Percentiles rank a stretch among this genome's conserved stretches.
These are phyloP conservation scores for Onychostruthus taczanowskii DNA, from an alignment of 2,113 vertebrate genomes.

Conservation along the genomic window DNA sequence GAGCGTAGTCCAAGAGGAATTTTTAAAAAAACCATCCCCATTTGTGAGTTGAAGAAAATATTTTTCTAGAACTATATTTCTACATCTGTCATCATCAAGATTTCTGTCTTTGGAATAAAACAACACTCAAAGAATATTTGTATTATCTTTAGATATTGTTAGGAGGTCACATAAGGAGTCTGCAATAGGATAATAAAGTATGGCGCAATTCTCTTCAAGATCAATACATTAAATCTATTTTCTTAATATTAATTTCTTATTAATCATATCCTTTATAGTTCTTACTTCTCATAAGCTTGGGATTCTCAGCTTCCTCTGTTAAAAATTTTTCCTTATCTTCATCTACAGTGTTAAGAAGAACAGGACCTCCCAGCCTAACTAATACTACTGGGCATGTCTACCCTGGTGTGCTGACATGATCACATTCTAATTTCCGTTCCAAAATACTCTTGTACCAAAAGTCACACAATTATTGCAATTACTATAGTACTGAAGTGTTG, in stretches of 20 bases:
- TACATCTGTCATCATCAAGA: not conserved
- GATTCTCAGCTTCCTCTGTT: not conserved
- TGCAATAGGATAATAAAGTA: not conserved
- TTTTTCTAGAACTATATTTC: not conserved
- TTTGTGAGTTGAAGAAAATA: not conserved
- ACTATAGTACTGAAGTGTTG: not conserved
- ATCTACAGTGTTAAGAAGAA: not conserved
- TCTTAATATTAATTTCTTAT: not conserved
- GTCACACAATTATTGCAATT: not conserved
- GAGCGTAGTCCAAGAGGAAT: not conserved
- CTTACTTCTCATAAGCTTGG: not conserved
- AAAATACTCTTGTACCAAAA: not conserved
- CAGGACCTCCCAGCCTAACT: not conserved
- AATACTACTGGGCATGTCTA: not conserved
- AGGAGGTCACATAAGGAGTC: not conserved
- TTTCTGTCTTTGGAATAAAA: not conserved
- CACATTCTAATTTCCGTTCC: not conserved
- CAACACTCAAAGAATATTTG: not conserved
- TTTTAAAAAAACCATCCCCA: not conserved
- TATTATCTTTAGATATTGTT: not conserved
- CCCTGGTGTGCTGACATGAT: not conserved
- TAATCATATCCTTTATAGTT: not conserved
- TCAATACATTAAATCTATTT: not conserved
- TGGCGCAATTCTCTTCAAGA: not conserved
- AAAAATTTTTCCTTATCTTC: not conserved